phyloP scores from a whole-genome alignment of 37 sponge, comb jelly and placozoan species.

The Oopsacas minuta region DNA sequence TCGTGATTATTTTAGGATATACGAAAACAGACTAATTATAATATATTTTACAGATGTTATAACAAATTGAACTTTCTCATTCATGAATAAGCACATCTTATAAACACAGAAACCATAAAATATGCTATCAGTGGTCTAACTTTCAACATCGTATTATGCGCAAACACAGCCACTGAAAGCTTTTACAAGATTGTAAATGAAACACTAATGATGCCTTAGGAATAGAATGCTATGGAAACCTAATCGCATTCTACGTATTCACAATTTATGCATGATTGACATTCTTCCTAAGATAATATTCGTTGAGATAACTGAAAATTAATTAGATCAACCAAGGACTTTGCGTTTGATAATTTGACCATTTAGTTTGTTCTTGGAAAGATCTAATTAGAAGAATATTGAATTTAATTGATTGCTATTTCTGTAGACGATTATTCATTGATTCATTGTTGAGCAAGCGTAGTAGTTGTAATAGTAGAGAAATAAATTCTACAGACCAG shows the following conservation, averaged over 20 bases:
- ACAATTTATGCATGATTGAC: background rate
- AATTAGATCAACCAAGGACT: conserved; percentile 8
- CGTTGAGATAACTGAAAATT: background rate
- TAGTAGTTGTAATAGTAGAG: background rate
- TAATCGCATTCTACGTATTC: background rate
- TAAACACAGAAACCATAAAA: background rate
- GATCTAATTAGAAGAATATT: background rate
- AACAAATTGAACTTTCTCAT: no score
- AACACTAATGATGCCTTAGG: background rate
- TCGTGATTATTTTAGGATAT: no score
- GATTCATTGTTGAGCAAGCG: background rate
- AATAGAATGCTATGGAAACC: conserved; percentile 19
- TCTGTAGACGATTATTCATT: background rate
- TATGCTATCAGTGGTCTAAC: background rate
- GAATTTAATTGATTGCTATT: background rate
- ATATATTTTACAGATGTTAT: no score
- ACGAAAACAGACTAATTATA: no score
- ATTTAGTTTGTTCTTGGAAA: background rate
- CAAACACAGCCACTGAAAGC: background rate
- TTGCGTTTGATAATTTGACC: background rate
- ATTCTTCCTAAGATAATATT: background rate
- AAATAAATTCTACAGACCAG: background rate
- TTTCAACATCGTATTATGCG: background rate
- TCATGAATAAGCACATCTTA: no score
- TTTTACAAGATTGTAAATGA: background rate